Conservation (phyloP, 1,140 invertebrate species). For the Cotesia glomerata region DNA sequence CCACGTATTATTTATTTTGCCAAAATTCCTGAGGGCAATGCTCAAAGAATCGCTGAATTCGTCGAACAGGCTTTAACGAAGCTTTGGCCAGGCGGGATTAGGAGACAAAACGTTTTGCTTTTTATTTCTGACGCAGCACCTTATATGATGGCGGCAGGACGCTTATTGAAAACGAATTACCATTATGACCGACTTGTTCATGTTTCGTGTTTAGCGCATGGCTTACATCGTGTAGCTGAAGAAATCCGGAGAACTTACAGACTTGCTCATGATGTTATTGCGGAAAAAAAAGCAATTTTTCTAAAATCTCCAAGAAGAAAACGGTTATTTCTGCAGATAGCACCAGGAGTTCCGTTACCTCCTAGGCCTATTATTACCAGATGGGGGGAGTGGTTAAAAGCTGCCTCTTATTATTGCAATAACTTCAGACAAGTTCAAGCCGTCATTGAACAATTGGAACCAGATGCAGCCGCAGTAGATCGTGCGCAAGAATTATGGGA, state of each 20-base stretch:
- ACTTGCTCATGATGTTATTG: constrained; percentile 31
- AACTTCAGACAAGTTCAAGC: constrained; percentile 34
- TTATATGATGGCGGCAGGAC: constrained; percentile 46
- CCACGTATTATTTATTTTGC: neutral
- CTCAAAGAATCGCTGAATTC: neutral
- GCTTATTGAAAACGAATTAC: constrained; percentile 36
- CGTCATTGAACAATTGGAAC: neutral
- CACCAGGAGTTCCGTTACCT: constrained; percentile 47
- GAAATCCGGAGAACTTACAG: constrained; percentile 42
- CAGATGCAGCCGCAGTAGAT: neutral
- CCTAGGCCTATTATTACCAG: constrained; percentile 52
- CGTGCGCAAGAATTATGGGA: neutral
- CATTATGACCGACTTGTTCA: constrained; percentile 39
- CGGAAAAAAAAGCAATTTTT: neutral
- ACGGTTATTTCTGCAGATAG: constrained; percentile 42
- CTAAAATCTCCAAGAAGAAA: constrained; percentile 28
- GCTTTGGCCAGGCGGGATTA: constrained; percentile 19
- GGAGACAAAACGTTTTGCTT: constrained; percentile 27
- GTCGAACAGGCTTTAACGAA: neutral
- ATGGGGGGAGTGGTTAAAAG: constrained; percentile 57
- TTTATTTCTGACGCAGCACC: constrained; percentile 39
- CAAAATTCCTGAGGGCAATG: neutral
- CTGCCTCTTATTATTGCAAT: constrained; percentile 45
- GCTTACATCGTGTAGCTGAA: constrained; percentile 50
- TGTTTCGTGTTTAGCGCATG: constrained; percentile 53